Conservation (phyloP, 2,888 invertebrate species). For the Morpho achilles region DNA sequence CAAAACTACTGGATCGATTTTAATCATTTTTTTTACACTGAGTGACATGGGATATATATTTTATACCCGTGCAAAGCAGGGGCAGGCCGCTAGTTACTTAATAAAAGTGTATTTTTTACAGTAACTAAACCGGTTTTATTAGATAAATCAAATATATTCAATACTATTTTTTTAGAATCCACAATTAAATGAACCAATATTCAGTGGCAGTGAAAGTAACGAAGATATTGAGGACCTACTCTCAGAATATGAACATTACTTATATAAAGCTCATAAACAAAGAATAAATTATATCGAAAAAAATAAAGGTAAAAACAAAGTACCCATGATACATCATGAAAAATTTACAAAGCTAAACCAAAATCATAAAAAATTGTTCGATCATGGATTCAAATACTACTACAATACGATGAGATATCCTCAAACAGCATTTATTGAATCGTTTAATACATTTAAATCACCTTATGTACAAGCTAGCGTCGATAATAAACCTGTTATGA, state of each 20-base stretch:
- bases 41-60: too few relatives aligned
- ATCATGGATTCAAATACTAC: conserved; percentile 33
- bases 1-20: too few relatives aligned
- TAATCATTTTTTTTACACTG: too few relatives aligned
- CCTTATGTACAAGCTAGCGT: conserved; percentile 29
- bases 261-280: conserved; percentile 66
- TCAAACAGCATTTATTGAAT: conserved; percentile 30
- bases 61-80: too few relatives aligned
- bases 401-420: conserved; percentile 15
- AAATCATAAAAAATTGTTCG: conserved; percentile 34
- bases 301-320: conserved; percentile 59
- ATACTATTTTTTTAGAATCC: conserved; percentile 40
- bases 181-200: conserved; percentile 40
- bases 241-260: conserved; percentile 61
- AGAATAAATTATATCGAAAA: conserved; percentile 51
- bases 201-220: conserved; percentile 56
- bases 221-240: conserved; percentile 62
- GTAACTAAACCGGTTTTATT: background rate
- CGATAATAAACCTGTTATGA: conserved; percentile 37
- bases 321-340: conserved; percentile 53
- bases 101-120: too few relatives aligned
- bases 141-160: background rate
- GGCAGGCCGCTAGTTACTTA: too few relatives aligned
- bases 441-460: conserved; percentile 52
- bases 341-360: conserved; percentile 47